Conservation (phyloP, 2,113 vertebrate species). For the Peromyscus leucopus region DNA sequence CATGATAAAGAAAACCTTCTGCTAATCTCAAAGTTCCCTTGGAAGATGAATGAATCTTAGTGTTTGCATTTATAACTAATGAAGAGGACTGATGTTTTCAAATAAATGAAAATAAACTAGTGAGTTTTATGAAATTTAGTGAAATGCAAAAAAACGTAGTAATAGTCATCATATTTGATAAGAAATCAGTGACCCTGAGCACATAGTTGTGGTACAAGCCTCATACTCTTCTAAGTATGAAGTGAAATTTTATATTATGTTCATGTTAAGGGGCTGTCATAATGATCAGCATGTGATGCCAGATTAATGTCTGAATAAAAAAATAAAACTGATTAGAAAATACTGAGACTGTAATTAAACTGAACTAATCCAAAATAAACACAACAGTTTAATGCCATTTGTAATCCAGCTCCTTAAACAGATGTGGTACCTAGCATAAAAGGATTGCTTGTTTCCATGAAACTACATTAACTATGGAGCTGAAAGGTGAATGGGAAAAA, state of each 20-base stretch:
- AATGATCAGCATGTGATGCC: constrained; percentile 54
- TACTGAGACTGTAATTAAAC: constrained; percentile 73
- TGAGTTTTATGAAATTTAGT: neutral
- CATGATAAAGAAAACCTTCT: constrained; percentile 47
- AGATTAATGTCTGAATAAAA: constrained; percentile 76
- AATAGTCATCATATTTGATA: no score
- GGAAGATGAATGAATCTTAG: constrained; percentile 12
- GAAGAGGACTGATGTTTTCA: neutral
- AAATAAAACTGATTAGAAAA: constrained; percentile 74
- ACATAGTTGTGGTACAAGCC: neutral
- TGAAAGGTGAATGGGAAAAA: neutral
- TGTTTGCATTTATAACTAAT: neutral
- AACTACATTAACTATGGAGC: constrained; percentile 23
- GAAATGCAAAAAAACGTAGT: neutral
- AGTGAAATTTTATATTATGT: neutral
- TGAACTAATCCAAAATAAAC: constrained; percentile 74
- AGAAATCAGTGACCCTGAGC: neutral
- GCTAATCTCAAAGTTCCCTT: neutral
- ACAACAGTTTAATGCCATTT: constrained; percentile 67
- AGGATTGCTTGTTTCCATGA: constrained; percentile 54
- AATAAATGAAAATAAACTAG: neutral
- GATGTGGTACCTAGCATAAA: constrained; percentile 35
- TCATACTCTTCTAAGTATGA: constrained; percentile 1
- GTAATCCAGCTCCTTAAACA: constrained; percentile 48
- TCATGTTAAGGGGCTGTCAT: constrained; percentile 53